Evolutionary conservation across 2,113 vertebrate species (phyloP), one percentile per base, ranked within the genome.

Genomic region (Psettodes erumei): DNA sequence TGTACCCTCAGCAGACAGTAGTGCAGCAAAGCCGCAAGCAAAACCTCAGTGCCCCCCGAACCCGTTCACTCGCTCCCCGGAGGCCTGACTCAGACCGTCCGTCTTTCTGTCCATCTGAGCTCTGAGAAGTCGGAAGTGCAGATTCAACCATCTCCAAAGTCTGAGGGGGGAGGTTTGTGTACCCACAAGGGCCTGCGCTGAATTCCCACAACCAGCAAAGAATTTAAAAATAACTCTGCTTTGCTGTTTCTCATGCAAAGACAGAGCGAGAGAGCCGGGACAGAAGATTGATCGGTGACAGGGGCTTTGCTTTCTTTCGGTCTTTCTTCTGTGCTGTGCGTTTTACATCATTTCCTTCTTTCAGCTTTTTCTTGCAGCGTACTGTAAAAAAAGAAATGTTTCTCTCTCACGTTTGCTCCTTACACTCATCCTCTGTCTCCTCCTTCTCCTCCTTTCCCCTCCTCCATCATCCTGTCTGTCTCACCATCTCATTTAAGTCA

Each of bases 81-180:
- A 86, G 81, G 30, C 70, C 84, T 90, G 88, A 90, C 70, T 91
- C 86, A 82, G 86, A 75, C 83, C 33, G 69, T 74, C 84, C 83
- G 83, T 68, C 63, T 81, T 25, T 79, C 81, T 65, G 77, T 80
- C 74, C n/a, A 16, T 68, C 69, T 80, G 53, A 79, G 35, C 50
- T 72, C 30, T 48, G 55, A 63, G 65, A 82, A 66, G 42, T 25
- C 6, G 50, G 68, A 91, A 89, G 71, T 88, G 84, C 83, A 56
- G 85, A 84, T 71, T 90, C 85, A 48, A 82, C 66, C 79, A 74
- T 85, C 76, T 56, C 56, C 4, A 21, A 65, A n/a, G 69, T 59
- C 23, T n/a, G 23, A 32, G 19, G 30, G 68, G n/a, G 66, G 67
- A 67, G 51, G 51, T 53, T 63, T 65, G 56, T 81, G 64, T 71